Evolutionary conservation across 1,140 invertebrate species (phyloP).

Genomic region (Zophobas morio): DNA sequence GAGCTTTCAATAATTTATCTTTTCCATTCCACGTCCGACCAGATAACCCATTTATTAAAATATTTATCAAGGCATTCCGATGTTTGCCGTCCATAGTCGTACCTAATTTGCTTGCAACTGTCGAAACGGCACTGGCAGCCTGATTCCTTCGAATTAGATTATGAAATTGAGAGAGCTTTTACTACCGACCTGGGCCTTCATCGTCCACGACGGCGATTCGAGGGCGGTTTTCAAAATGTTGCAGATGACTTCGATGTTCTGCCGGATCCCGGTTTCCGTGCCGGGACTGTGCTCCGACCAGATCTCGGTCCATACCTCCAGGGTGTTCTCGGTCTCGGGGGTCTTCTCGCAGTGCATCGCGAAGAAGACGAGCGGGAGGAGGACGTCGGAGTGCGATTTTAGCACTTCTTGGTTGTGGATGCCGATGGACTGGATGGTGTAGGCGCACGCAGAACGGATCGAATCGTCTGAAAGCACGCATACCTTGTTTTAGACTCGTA

Average conservation of each 20-base stretch:
- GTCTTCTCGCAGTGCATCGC: slow-evolving; percentile 88
- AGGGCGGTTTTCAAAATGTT: slow-evolving; percentile 78
- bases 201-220: slow-evolving; percentile 87
- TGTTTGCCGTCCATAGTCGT: slow-evolving; percentile 77
- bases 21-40: slow-evolving; percentile 93
- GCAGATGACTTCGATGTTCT: slow-evolving; percentile 84
- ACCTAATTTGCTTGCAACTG: slow-evolving; percentile 83
- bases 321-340: slow-evolving; percentile 74
- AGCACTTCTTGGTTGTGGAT: slow-evolving; percentile 87
- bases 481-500: no score
- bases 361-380: slow-evolving; percentile 89
- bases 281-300: slow-evolving; percentile 92
- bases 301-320: slow-evolving; percentile 88
- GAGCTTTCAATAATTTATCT: slow-evolving; percentile 82
- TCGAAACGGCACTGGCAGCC: slow-evolving; percentile 85
- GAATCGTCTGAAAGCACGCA: slow-evolving; percentile 73
- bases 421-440: slow-evolving; percentile 86
- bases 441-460: slow-evolving; percentile 80
- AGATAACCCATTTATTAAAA: slow-evolving; percentile 80
- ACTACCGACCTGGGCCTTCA: slow-evolving; percentile 80
- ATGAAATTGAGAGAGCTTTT: slow-evolving; percentile 30
- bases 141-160: slow-evolving; percentile 61
- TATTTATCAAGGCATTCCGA: slow-evolving; percentile 77
- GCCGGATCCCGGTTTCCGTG: slow-evolving; percentile 84
- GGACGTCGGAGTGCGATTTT: slow-evolving; percentile 82